Percentiles rank a stretch among this genome's conserved stretches.
Conservation (phyloP, 2,888 invertebrate genomes). For the Dusona sp. region DNA sequence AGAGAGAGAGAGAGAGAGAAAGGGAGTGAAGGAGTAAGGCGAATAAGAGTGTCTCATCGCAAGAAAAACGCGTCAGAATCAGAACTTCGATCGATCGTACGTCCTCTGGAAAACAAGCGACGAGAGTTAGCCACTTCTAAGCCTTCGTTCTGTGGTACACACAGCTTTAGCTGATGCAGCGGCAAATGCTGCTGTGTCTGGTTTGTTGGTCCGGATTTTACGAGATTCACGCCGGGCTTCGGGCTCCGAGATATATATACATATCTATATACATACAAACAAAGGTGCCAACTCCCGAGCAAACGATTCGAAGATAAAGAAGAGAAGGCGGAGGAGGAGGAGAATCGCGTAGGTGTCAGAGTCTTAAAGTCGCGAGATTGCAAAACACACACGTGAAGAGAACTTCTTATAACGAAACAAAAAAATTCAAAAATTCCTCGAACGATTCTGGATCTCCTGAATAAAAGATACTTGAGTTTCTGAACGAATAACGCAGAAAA, state of each 20-base stretch:
- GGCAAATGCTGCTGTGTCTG: constrained; percentile 50
- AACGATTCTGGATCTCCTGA: neutral
- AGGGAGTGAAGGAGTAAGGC: neutral
- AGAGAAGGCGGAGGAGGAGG: constrained; percentile 29
- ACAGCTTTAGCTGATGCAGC: constrained; percentile 22
- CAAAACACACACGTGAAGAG: constrained; percentile 29
- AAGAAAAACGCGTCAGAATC: constrained; percentile 63
- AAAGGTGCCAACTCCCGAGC: constrained; percentile 65
- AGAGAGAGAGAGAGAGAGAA: neutral
- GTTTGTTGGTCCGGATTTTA: constrained; percentile 70
- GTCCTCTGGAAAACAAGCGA: constrained; percentile 55
- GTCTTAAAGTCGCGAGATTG: constrained; percentile 49
- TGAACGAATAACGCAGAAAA: neutral
- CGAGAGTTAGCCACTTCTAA: constrained; percentile 57
- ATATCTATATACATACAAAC: constrained; percentile 20
- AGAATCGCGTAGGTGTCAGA: constrained; percentile 68
- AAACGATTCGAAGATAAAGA: constrained; percentile 71
- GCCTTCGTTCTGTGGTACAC: constrained; percentile 26
- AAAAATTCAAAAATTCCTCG: neutral
- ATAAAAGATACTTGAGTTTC: neutral
- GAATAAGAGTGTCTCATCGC: constrained; percentile 43
- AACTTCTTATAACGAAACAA: neutral
- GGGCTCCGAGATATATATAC: constrained; percentile 31
- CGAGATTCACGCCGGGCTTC: constrained; percentile 65
- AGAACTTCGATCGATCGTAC: constrained; percentile 64